Base-by-base conservation (phyloP, 1,140 invertebrate species). In the Neomicropteryx cornuta region DNA sequence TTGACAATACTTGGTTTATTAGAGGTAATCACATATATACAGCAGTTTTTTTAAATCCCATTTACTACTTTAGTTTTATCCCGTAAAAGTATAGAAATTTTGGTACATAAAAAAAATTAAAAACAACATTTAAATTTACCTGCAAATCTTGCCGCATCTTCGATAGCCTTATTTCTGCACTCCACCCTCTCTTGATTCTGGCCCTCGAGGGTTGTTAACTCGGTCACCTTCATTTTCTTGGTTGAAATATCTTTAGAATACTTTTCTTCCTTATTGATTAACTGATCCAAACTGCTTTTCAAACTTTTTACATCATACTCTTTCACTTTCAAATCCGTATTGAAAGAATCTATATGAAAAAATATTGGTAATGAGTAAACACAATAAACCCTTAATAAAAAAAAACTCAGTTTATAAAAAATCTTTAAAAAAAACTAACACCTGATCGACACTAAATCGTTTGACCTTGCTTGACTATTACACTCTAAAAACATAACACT, bases 161-260 rank as follows among this genome's bases (percentile, higher is more conserved):
- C 44, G 36, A 68, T 53, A 46, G 60, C 51, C 14, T 42, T 42
- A 44, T 65, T 63, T 31, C 54, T 58, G 31, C 54, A 57, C 23
- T 57, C 51, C 22, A 65, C 58, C 44, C 60, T 64, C 17, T 68
- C 62, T 44, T 68, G 62, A 42, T 68, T 60, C 41, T 67, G 66
- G 32, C 59, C 59, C 36, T 68, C 64, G 22, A 67, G 39, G 14
- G 65, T 33, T 11, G 58, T 55, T 3, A 63, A 39, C 46, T 66
- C 60, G 38, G 58, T 65, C 35, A 55, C 61, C 41, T 63, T 63
- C 1, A 58, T 48, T 47, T 67, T 61, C 45, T 64, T 62, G 3
- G 47, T 44, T 8, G 53, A 56, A 35, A 64, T 65, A 38, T 66
- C 56, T 50, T 64, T 61, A n/a, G 58, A 54, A 32, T 60, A 58